Evolutionary conservation across 2,113 vertebrate species (phyloP).

Genomic region (Zapus hudsonius): DNA sequence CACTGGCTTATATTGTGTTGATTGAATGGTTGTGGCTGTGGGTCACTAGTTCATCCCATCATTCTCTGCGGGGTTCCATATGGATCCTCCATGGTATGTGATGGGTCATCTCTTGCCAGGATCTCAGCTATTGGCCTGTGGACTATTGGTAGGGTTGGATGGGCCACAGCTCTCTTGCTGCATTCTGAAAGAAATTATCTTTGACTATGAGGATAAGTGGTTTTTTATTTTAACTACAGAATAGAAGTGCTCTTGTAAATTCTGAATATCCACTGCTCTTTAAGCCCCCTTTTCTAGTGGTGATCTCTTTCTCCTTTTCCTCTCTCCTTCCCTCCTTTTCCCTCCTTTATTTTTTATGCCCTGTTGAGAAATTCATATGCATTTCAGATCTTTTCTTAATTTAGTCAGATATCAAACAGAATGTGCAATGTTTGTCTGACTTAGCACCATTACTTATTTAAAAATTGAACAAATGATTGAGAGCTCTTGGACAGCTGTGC

Average conservation of each 20-base stretch:
- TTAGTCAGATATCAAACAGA: not conserved
- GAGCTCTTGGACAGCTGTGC: not conserved
- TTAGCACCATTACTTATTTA: not conserved
- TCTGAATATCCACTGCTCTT: not conserved
- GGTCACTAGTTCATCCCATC: too few species aligned
- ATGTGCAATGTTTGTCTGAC: not conserved
- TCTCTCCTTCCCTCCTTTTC: not conserved
- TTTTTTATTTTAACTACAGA: constrained; percentile 33
- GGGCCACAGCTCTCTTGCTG: too few species aligned
- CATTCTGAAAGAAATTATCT: constrained; percentile 57
- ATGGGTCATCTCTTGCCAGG: too few species aligned
- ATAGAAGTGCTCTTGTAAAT: not conserved
- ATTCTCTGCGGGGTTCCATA: too few species aligned
- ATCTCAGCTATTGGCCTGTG: too few species aligned
- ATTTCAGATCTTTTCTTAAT: constrained; percentile 21
- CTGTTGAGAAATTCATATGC: not conserved
- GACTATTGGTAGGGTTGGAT: too few species aligned
- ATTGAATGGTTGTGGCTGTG: too few species aligned
- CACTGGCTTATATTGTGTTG: too few species aligned
- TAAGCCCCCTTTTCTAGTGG: too few species aligned
- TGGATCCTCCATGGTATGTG: too few species aligned
- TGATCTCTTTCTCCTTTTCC: not conserved
- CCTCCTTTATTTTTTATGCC: not conserved
- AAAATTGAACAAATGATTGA: not conserved
- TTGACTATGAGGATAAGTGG: not conserved